Base-by-base conservation (phyloP, 2,797 vertebrate genomes). In the Sebastolobus altivelis region DNA sequence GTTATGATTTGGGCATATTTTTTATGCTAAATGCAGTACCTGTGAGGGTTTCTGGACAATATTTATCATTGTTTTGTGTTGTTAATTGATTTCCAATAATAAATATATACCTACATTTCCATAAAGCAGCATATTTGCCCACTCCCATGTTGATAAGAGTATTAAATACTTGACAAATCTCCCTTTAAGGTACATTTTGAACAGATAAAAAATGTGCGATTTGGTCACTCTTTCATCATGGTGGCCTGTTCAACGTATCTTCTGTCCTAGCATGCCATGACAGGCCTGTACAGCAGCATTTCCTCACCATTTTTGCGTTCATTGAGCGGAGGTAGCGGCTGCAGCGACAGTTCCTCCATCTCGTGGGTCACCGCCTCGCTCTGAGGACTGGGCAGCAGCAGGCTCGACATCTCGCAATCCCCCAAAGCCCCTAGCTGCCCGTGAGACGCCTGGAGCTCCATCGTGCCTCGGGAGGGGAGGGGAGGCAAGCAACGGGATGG, bases 291-390 rank as follows among this genome's bases (percentile, higher is more conserved):
- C 43, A 37, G 65, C 66, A 16, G 35, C 6, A 5, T 13, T n/a
- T 62, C 84, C 97, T 97, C 89, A 99, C 98, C 98, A 20, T 98
- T 99, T 95, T 97, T 99, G 82, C 98, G 96, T 89, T 99, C 98
- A 0, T 96, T 98, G 83, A 99, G 97, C 0, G 98, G 97, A 8
- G 97, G 98, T 58, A 99, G 94, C 88, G 98, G 94, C 93, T 99
- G 98, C 90, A 99, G 89, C 0, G 98, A 96, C 88, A 99, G 95
- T 70, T 98, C 98, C 90, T 97, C 96, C 88, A 99, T 92, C 87
- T 99, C 98, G 1, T 99, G 97, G 4, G 97, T 97, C 72, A 99
- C 97, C 0, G 97, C 97, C 95, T 99, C 98, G n/a, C 98, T 99
- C 76, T 99, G 98, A 35, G 98, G 98, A 87, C 98, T 99, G 38